phyloP scores from a whole-genome alignment of 2,797 vertebrate genomes.

The Hippocampus kuda region DNA sequence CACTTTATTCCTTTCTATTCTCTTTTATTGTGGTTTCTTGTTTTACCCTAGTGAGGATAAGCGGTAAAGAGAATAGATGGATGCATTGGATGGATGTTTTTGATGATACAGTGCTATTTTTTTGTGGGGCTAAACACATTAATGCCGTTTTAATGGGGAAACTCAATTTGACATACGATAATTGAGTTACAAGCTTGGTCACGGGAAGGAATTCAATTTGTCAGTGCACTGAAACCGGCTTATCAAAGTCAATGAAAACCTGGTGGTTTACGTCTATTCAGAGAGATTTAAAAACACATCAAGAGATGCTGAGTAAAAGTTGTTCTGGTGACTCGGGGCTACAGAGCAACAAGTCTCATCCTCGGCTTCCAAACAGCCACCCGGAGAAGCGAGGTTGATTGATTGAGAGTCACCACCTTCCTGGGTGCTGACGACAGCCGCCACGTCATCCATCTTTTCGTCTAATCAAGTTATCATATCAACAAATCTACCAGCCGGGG shows the following conservation, averaged over 20 bases:
- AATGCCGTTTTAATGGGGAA: background rate
- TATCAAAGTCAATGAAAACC: background rate
- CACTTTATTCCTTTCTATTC: too few species aligned
- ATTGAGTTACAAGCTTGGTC: background rate
- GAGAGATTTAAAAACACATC: background rate
- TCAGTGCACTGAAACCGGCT: background rate
- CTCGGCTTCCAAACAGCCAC: background rate
- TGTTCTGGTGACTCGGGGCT: background rate
- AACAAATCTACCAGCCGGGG: constrained; percentile 74
- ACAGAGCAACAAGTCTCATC: background rate
- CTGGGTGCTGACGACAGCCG: constrained; percentile 58
- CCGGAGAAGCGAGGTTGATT: background rate
- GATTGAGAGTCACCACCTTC: constrained; percentile 59
- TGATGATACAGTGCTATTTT: background rate
- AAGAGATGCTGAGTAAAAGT: background rate
- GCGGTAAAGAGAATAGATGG: too few species aligned
- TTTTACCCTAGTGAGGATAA: too few species aligned
- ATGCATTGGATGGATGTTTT: too few species aligned
- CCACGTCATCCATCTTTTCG: constrained; percentile 66
- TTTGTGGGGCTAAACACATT: background rate
- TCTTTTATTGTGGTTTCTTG: too few species aligned
- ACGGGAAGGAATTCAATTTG: background rate
- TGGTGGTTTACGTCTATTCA: background rate
- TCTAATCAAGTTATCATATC: constrained; percentile 77
- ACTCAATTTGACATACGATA: background rate